phyloP scores from a whole-genome alignment of 92 coral and sea anemone genomes.

The Phenganax marumi region DNA sequence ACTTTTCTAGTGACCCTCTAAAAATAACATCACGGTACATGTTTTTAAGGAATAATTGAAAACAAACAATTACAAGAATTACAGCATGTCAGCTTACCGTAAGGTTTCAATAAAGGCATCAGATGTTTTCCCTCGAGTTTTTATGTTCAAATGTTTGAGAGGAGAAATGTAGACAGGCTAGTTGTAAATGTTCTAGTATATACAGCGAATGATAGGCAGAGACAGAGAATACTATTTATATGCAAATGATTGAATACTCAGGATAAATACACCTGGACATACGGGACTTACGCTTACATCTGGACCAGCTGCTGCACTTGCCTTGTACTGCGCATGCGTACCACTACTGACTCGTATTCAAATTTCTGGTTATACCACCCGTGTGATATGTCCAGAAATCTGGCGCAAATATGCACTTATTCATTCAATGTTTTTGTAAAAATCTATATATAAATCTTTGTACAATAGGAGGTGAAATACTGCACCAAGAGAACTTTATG shows the following conservation, averaged over 20 bases:
- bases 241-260: conserved; percentile 36
- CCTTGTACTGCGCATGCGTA: conserved; percentile 21
- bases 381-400: neutral
- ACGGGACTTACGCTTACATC: conserved; percentile 69
- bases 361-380: neutral
- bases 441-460: too few species aligned
- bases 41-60: neutral
- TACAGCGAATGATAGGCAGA: conserved; percentile 6
- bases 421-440: too few species aligned
- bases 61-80: neutral
- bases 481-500: too few species aligned
- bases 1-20: too few species aligned
- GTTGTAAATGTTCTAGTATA: conserved; percentile 10
- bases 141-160: conserved; percentile 24
- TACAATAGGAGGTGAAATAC: too few species aligned
- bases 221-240: conserved; percentile 4
- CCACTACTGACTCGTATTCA: neutral
- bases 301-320: conserved; percentile 73
- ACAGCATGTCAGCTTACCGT: neutral
- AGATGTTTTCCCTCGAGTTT: conserved; percentile 4
- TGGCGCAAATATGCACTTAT: too few species aligned
- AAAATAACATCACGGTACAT: too few species aligned
- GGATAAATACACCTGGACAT: conserved; percentile 74
- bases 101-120: neutral
- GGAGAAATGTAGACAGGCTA: neutral